These are phyloP conservation scores for Phodopus roborovskii DNA, from an alignment of 2,113 vertebrate species.

Conservation along the genomic window DNA sequence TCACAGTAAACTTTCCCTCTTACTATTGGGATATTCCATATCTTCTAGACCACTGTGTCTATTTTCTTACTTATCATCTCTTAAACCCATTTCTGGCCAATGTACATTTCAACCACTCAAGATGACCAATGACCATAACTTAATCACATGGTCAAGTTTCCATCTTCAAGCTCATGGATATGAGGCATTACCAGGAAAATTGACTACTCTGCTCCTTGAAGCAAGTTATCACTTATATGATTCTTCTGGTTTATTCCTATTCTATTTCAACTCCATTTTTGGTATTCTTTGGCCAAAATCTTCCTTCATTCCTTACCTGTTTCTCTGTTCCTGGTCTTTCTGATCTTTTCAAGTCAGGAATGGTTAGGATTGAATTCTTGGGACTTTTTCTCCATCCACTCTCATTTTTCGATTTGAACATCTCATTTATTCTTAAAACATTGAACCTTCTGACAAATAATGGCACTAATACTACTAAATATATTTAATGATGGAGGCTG, in stretches of 20 bases:
- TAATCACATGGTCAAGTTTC: background rate
- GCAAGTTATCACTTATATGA: background rate
- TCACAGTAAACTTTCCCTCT: background rate
- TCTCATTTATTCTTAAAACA: background rate
- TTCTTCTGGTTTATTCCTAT: background rate
- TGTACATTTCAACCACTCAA: background rate
- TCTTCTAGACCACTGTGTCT: background rate
- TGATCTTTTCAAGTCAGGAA: background rate
- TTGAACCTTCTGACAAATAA: background rate
- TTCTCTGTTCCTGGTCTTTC: background rate
- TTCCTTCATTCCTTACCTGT: background rate
- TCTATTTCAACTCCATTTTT: background rate
- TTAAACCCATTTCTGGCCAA: background rate
- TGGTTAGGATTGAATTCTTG: background rate
- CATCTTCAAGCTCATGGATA: background rate
- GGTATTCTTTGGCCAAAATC: background rate
- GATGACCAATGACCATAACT: background rate
- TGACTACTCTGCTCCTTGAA: background rate
- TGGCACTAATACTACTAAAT: background rate
- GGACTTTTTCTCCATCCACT: background rate
- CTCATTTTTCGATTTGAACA: background rate
- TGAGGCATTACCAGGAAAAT: background rate
- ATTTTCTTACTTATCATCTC: background rate
- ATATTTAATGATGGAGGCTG: background rate
- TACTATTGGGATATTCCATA: background rate